Evolutionary conservation across 1,140 invertebrate genomes (phyloP).

Genomic region (Pseudomyrmex gracilis): DNA sequence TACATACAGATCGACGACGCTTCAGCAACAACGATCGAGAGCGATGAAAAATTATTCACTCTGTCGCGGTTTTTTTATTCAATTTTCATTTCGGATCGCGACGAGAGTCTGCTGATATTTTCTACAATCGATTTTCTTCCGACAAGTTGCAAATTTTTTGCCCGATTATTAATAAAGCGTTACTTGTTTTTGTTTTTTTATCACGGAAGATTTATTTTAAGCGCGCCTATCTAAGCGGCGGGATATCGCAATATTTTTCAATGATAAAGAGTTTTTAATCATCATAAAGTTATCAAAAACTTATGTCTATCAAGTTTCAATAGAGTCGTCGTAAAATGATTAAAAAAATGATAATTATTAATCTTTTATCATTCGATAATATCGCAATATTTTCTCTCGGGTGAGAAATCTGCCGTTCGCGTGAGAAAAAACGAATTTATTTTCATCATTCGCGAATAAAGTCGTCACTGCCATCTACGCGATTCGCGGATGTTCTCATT

Average conservation of each 20-base stretch:
- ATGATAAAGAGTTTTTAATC: background rate
- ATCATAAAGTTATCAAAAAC: background rate
- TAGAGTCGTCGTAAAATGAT: background rate
- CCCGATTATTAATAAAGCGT: background rate
- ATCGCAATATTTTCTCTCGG: background rate
- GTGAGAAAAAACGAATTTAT: too few species aligned
- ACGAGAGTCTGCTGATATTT: too few species aligned
- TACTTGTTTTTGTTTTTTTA: background rate
- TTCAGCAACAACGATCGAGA: background rate
- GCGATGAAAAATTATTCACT: background rate
- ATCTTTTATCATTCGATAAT: constrained; percentile 13
- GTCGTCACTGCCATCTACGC: background rate
- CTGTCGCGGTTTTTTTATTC: too few species aligned
- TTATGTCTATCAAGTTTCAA: background rate
- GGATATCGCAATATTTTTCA: background rate
- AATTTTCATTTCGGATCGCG: too few species aligned
- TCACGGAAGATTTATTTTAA: too few species aligned
- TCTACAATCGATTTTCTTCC: too few species aligned
- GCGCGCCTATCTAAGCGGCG: background rate
- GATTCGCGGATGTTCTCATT: constrained; percentile 9
- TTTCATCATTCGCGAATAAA: background rate
- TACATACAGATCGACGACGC: background rate
- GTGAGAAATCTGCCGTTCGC: too few species aligned
- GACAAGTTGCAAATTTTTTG: background rate
- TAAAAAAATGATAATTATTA: background rate